A percentile compares a stretch with the other conserved stretches of the same genome.
Conservation (phyloP, 1,140 invertebrate species). For the Monomorium pharaonis region DNA sequence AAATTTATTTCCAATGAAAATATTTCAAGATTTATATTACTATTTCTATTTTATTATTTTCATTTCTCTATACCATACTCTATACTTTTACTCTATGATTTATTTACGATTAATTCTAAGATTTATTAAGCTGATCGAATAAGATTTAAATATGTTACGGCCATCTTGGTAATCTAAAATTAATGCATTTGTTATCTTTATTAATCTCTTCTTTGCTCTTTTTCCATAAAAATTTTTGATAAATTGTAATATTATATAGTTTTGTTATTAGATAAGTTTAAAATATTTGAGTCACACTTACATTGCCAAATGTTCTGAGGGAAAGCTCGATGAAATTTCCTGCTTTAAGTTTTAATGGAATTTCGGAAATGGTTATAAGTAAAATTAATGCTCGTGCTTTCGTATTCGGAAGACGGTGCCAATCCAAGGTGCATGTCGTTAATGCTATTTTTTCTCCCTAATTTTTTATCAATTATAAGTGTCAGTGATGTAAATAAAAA, state of each 20-base stretch:
- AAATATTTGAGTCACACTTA: constrained; percentile 2
- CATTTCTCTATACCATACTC: background rate
- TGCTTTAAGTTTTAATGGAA: constrained; percentile 58
- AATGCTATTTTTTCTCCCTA: constrained; percentile 65
- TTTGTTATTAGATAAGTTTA: background rate
- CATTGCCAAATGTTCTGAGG: constrained; percentile 65
- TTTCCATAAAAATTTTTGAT: background rate
- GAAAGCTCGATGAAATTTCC: constrained; percentile 67
- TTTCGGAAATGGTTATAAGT: constrained; percentile 66
- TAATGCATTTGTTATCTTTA: background rate
- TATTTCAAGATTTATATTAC: constrained; percentile 2
- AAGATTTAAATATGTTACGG: constrained; percentile 29
- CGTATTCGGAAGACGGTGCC: constrained; percentile 62
- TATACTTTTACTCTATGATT: background rate
- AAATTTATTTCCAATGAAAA: background rate
- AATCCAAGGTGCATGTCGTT: constrained; percentile 62
- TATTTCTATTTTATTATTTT: background rate
- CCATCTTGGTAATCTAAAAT: constrained; percentile 36
- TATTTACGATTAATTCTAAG: background rate
- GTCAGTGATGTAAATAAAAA: background rate
- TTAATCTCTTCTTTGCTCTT: background rate
- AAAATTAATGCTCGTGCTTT: constrained; percentile 67
- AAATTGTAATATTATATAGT: too few relatives aligned
- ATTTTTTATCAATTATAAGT: background rate
- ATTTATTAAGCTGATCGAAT: background rate